These are phyloP conservation scores for Pseudococcus jackbeardsleyi DNA, from an alignment of 2,888 invertebrate species.

Conservation along the genomic window DNA sequence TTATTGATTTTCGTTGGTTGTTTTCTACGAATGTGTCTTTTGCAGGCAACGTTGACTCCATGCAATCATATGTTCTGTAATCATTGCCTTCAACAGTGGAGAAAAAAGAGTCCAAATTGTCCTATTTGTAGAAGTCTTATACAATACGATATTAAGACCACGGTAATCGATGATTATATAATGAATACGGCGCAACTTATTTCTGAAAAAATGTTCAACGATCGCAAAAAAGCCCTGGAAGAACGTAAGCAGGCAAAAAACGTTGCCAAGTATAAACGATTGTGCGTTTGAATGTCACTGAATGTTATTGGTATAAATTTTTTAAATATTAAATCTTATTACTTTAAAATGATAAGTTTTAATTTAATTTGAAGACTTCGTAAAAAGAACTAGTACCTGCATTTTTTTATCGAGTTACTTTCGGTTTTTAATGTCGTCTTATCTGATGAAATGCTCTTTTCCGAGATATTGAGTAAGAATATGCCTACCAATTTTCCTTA, in stretches of 20 bases:
- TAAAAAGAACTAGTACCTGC: not conserved
- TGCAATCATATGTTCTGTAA: slow-evolving; percentile 44
- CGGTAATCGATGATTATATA: slow-evolving; percentile 25
- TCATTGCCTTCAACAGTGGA: slow-evolving; percentile 20
- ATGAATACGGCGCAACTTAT: slow-evolving; percentile 32
- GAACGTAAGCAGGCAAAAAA: slow-evolving; percentile 11
- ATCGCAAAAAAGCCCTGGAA: slow-evolving; percentile 3
- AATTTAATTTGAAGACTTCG: not conserved
- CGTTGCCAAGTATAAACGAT: slow-evolving; percentile 6
- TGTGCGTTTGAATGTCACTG: not conserved
- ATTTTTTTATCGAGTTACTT: not conserved
- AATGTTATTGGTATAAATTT: not conserved
- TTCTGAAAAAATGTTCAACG: slow-evolving; percentile 21
- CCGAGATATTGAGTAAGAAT: not conserved
- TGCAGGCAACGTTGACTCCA: not conserved
- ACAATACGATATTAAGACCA: slow-evolving; percentile 9
- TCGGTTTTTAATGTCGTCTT: not conserved
- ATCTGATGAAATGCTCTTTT: not conserved
- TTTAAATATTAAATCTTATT: not conserved
- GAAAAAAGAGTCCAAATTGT: slow-evolving; percentile 42
- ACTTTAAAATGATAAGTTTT: slow-evolving; percentile 3
- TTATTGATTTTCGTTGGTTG: not conserved
- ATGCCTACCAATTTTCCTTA: not conserved
- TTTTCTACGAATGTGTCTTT: not conserved
- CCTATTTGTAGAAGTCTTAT: slow-evolving; percentile 46